Evolutionary conservation across 2,797 vertebrate species (phyloP).

Genomic region (Cyprinodon diabolis): DNA sequence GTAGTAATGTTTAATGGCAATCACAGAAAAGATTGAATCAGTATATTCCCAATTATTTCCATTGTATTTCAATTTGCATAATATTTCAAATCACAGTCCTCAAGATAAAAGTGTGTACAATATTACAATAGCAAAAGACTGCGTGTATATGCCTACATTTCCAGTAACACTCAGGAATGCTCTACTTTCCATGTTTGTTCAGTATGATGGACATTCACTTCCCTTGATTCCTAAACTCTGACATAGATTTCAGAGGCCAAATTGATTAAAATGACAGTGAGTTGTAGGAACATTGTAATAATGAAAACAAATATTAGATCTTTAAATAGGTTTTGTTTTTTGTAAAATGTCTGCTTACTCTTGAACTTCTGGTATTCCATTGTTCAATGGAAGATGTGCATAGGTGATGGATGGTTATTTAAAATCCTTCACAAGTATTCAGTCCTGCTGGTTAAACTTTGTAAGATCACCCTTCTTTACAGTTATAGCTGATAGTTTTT

Average conservation of each 20-base stretch:
- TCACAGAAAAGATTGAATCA: slow-evolving; percentile 24
- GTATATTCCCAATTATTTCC: slow-evolving; percentile 49
- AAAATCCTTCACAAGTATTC: neutral
- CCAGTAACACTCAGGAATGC: neutral
- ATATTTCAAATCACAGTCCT: neutral
- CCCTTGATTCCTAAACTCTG: neutral
- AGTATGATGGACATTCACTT: neutral
- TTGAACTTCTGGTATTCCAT: neutral
- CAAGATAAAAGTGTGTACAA: neutral
- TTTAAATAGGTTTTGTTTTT: neutral
- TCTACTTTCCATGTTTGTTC: neutral
- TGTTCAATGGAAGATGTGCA: neutral
- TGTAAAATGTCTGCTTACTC: neutral
- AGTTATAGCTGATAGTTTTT: neutral
- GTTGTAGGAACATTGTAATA: neutral
- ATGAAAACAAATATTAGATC: neutral
- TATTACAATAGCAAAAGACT: neutral
- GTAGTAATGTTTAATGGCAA: neutral
- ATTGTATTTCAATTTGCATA: neutral
- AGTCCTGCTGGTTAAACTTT: neutral
- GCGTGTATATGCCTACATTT: neutral
- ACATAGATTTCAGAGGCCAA: neutral
- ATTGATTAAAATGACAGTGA: neutral
- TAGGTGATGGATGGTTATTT: neutral
- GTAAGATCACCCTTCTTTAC: neutral